Conservation (phyloP, 1,140 invertebrate species). For the Paracyclopina nana region DNA sequence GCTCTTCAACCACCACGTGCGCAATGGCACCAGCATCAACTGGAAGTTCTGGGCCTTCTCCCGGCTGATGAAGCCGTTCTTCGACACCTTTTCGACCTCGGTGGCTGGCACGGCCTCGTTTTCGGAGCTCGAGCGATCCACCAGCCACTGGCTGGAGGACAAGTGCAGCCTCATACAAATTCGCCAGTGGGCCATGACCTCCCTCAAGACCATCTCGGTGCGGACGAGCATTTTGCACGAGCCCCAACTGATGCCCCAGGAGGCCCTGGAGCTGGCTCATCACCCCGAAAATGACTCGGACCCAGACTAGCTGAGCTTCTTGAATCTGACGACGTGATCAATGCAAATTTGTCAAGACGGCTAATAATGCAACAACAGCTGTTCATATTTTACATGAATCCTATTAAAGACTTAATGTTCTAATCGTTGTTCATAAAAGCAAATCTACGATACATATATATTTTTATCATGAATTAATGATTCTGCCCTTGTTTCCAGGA, state of each 20-base stretch:
- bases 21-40: constrained; percentile 59
- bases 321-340: no score
- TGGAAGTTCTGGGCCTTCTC: constrained; percentile 99
- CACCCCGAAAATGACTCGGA: no score
- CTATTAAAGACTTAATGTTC: no score
- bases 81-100: constrained; percentile 68
- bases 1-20: constrained; percentile 82
- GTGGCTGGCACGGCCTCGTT: constrained; percentile 64
- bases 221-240: constrained; percentile 75
- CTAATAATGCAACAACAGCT: no score
- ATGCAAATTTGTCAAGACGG: no score
- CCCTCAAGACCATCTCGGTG: constrained; percentile 66
- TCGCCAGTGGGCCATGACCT: constrained; percentile 75
- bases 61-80: constrained; percentile 60
- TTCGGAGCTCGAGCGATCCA: constrained; percentile 76
- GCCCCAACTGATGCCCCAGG: constrained; percentile 61
- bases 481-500: no score
- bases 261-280: constrained; percentile 32
- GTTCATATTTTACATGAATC: no score
- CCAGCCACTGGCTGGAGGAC: constrained; percentile 80
- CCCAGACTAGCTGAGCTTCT: no score
- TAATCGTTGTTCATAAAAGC: no score
- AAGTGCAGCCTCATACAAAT: constrained; percentile 81
- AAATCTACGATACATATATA: no score
- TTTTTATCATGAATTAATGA: no score